Evolutionary conservation across 2,113 vertebrate species (phyloP).

Genomic region (Clarias batrachus): DNA sequence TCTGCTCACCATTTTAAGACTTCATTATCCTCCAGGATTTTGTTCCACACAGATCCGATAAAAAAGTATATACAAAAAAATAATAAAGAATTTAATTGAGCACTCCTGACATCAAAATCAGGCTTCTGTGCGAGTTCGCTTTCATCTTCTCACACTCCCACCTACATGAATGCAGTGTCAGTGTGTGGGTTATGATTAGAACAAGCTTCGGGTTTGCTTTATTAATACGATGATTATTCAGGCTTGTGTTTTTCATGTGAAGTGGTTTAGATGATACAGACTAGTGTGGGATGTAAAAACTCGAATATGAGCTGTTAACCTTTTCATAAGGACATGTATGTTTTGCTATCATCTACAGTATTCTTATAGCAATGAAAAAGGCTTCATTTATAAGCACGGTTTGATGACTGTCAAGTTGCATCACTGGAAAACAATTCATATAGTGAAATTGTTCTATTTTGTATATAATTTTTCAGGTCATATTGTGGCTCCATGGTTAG

Average conservation of each 20-base stretch:
- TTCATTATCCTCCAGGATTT: slow-evolving; percentile 55
- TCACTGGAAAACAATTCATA: neutral
- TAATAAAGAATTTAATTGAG: slow-evolving; percentile 39
- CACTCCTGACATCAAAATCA: slow-evolving; percentile 47
- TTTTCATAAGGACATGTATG: neutral
- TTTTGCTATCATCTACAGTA: neutral
- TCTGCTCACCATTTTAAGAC: slow-evolving; percentile 53
- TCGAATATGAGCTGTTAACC: neutral
- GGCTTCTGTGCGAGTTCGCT: slow-evolving; percentile 55
- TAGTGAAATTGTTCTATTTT: neutral
- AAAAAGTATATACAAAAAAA: neutral
- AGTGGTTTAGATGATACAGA: neutral
- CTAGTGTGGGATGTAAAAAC: neutral
- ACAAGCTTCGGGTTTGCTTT: neutral
- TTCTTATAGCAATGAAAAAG: neutral
- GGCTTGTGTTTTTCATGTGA: neutral
- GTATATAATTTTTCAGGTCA: neutral
- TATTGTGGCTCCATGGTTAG: too few species aligned
- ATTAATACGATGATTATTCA: neutral
- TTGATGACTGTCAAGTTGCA: neutral
- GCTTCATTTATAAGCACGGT: neutral
- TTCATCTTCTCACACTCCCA: slow-evolving; percentile 52
- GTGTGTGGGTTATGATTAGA: slow-evolving; percentile 4
- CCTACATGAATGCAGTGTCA: slow-evolving; percentile 5
- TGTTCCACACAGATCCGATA: slow-evolving; percentile 48